These are phyloP conservation scores for Megastigmus dorsalis DNA, from an alignment of 2,888 invertebrate species.

Conservation along the genomic window DNA sequence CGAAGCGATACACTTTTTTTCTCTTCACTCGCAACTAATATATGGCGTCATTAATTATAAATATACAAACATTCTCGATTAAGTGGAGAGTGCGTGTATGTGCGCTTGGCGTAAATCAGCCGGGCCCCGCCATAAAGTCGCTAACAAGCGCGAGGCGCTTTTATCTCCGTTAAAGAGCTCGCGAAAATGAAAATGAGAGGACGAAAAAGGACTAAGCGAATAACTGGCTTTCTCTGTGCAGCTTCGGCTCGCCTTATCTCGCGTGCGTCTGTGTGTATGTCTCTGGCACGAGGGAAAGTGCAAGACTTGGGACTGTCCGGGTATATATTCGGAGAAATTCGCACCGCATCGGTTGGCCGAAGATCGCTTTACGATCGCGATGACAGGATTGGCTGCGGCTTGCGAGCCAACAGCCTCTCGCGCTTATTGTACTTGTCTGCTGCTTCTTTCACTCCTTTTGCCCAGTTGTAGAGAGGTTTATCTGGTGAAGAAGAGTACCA, in stretches of 20 bases:
- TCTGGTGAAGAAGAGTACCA: too few species aligned
- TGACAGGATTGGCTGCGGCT: slow-evolving; percentile 47
- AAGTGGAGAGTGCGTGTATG: neutral
- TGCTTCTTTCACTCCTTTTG: neutral
- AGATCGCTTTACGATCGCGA: slow-evolving; percentile 60
- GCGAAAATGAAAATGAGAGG: neutral
- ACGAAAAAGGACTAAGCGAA: neutral
- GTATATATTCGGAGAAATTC: slow-evolving; percentile 33
- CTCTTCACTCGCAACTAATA: too few species aligned
- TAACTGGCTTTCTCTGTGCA: slow-evolving; percentile 32
- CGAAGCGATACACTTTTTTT: too few species aligned
- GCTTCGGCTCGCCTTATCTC: neutral
- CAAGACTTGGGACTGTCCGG: neutral
- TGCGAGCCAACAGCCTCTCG: slow-evolving; percentile 31
- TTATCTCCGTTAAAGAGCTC: slow-evolving; percentile 34
- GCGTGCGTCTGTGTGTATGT: too few species aligned
- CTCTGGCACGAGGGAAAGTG: neutral
- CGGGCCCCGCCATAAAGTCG: slow-evolving; percentile 39
- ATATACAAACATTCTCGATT: slow-evolving; percentile 45
- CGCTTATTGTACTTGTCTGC: slow-evolving; percentile 7
- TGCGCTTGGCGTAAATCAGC: slow-evolving; percentile 45
- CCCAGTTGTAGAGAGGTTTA: neutral
- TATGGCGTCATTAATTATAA: slow-evolving; percentile 36
- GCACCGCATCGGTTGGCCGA: slow-evolving; percentile 19
- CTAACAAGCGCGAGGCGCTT: slow-evolving; percentile 48